Evolutionary conservation across 2,888 invertebrate species (phyloP).

Genomic region (Hypselothyrea guttata): DNA sequence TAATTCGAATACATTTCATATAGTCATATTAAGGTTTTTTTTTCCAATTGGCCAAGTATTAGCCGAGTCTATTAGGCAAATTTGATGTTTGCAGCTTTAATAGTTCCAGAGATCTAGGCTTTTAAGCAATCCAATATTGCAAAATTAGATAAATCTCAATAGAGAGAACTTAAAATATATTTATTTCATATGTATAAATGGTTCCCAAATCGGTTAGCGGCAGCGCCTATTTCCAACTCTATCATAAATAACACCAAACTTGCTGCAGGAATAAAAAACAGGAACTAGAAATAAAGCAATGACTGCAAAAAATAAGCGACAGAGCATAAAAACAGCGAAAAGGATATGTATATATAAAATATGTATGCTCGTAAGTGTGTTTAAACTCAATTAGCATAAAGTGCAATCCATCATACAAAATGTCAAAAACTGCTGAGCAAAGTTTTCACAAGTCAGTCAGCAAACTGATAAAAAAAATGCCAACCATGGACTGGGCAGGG

Average conservation of each 20-base stretch:
- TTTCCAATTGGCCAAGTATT: no score
- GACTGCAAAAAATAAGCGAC: slow-evolving; percentile 31
- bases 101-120: no score
- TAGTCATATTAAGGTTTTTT: no score
- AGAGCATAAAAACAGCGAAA: slow-evolving; percentile 12
- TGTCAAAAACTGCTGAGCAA: slow-evolving; percentile 81
- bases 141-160: no score
- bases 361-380: slow-evolving; percentile 54
- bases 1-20: no score
- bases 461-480: slow-evolving; percentile 55
- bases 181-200: no score
- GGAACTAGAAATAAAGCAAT: slow-evolving; percentile 23
- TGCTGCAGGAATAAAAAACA: not conserved
- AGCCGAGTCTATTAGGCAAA: no score
- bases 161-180: no score
- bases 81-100: no score
- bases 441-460: slow-evolving; percentile 68
- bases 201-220: no score
- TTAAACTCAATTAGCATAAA: slow-evolving; percentile 78
- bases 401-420: slow-evolving; percentile 81
- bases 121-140: no score
- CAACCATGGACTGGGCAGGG: slow-evolving; percentile 41
- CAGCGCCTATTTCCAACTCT: no score
- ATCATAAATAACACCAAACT: slow-evolving; percentile 55
- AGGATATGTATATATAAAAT: slow-evolving; percentile 16